phyloP scores from a whole-genome alignment of 2,797 vertebrate species.

The Chloroceryle inda region DNA sequence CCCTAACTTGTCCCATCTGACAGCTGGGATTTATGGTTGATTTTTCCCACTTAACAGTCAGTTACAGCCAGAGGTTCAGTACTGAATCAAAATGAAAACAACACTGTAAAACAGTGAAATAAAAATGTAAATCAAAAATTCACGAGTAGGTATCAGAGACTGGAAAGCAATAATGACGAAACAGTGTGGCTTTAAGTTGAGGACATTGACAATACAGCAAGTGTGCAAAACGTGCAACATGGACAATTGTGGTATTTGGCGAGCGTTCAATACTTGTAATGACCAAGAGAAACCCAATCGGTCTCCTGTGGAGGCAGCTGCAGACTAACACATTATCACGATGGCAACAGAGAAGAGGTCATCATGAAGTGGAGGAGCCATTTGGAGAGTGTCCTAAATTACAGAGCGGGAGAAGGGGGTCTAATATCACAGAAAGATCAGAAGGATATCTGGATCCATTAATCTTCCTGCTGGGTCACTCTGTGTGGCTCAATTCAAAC shows the following conservation, averaged over 20 bases:
- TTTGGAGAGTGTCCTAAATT: conserved; percentile 18
- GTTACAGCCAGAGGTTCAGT: neutral
- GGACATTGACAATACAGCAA: neutral
- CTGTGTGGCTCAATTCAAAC: conserved; percentile 48
- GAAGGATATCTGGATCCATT: conserved; percentile 45
- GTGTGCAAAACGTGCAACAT: neutral
- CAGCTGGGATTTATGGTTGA: neutral
- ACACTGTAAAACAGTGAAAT: accelerated
- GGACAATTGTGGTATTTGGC: neutral
- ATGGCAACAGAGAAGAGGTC: conserved; percentile 29
- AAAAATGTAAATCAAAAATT: accelerated
- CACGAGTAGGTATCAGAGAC: accelerated
- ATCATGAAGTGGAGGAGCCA: conserved; percentile 5
- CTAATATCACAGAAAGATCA: conserved; percentile 33
- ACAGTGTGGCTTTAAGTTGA: neutral
- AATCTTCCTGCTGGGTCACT: conserved; percentile 58
- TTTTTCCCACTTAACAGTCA: neutral
- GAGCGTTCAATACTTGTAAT: neutral
- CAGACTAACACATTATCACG: neutral
- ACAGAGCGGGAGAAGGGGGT: neutral
- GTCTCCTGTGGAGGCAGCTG: conserved; percentile 26
- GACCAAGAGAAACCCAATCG: neutral
- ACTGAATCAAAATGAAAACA: accelerated
- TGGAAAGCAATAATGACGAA: neutral
- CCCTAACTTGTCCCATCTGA: neutral